phyloP scores from a whole-genome alignment of 2,797 vertebrate species.

The Avahi laniger region DNA sequence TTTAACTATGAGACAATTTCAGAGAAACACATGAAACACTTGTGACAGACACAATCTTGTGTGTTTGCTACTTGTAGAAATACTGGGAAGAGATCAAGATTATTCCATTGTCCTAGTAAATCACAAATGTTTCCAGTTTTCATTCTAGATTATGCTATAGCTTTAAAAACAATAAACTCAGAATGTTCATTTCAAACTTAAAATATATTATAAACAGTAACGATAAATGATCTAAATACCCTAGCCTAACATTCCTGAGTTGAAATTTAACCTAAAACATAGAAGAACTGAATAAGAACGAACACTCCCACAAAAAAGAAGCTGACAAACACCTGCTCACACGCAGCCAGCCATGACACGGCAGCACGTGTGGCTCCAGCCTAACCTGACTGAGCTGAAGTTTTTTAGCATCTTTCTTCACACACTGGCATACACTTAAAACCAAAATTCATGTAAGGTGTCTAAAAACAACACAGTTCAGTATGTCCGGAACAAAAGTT shows the following conservation, averaged over 20 bases:
- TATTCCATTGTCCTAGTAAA: constrained; percentile 5
- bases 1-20: not conserved
- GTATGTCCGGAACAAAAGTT: not conserved
- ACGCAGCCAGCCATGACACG: not conserved
- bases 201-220: not conserved
- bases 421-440: not conserved
- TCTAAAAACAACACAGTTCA: constrained; percentile 2
- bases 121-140: constrained; percentile 28
- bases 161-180: constrained; percentile 32
- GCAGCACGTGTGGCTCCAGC: not conserved
- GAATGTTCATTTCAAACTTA: not conserved
- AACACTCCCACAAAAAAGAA: not conserved
- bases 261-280: constrained; percentile 17
- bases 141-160: not conserved
- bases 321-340: fast-evolving
- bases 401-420: constrained; percentile 30
- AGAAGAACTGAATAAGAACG: not conserved
- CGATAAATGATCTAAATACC: not conserved
- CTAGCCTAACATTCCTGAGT: not conserved
- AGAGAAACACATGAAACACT: not conserved
- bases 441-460: not conserved
- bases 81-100: not conserved
- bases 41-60: not conserved
- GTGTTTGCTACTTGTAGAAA: not conserved
- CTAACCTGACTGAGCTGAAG: not conserved